Conservation (phyloP, 2,797 vertebrate genomes). For the Discoglossus pictus region DNA sequence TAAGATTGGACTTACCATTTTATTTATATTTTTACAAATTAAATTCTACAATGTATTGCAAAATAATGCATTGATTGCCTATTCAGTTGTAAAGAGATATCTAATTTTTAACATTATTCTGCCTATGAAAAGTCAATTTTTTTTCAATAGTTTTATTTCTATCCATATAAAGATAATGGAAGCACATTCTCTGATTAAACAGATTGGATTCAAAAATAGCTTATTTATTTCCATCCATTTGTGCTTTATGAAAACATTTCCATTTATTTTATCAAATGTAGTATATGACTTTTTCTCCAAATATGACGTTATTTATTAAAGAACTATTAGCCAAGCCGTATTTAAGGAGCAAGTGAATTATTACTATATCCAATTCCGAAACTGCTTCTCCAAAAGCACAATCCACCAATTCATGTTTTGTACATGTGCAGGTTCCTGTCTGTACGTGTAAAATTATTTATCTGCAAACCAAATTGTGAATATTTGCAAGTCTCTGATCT, state of each 20-base stretch:
- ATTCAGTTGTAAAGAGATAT: not conserved
- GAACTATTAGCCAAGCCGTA: not conserved
- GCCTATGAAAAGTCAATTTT: not conserved
- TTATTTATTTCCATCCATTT: constrained; percentile 1
- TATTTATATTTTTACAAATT: no score
- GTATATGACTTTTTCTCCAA: not conserved
- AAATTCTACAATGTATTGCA: no score
- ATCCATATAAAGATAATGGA: not conserved
- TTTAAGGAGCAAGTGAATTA: not conserved
- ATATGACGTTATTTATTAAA: constrained; percentile 1
- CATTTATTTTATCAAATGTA: not conserved
- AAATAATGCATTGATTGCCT: no score
- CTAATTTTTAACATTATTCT: not conserved
- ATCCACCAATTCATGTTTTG: not conserved
- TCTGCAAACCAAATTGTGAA: no score
- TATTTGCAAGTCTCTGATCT: not conserved
- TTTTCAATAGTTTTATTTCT: not conserved
- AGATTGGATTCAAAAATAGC: not conserved
- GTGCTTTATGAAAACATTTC: no score
- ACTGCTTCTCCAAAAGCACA: not conserved
- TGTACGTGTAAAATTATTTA: not conserved
- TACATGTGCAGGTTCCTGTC: not conserved
- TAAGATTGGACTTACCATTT: no score
- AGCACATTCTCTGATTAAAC: not conserved
- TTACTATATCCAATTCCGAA: no score